Percentiles rank a stretch among this genome's conserved stretches.
Evolutionary conservation across 2,797 vertebrate genomes (phyloP).

Genomic region (Bufotes viridis): DNA sequence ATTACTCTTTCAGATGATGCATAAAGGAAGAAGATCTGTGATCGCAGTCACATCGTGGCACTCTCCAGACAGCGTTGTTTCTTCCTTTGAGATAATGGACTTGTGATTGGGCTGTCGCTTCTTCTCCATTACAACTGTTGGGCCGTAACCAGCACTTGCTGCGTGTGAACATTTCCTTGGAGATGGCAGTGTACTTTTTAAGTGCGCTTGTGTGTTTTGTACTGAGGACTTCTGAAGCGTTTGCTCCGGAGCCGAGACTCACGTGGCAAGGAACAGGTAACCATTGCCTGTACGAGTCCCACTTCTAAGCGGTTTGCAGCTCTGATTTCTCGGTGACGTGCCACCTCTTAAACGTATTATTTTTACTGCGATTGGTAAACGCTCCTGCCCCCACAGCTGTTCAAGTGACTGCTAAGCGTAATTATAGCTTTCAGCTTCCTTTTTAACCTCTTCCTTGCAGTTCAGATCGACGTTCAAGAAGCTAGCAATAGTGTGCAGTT

Average conservation of each 20-base stretch:
- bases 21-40: constrained; percentile 19
- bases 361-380: not conserved
- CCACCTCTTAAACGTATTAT: constrained; percentile 4
- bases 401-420: not conserved
- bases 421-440: not conserved
- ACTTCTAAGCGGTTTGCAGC: not conserved
- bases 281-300: not conserved
- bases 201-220: constrained; percentile 79
- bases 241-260: constrained; percentile 87
- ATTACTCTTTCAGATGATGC: constrained; percentile 33
- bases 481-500: not conserved
- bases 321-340: not conserved
- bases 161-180: constrained; percentile 51
- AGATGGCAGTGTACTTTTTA: constrained; percentile 77
- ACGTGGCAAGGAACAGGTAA: constrained; percentile 92
- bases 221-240: constrained; percentile 77
- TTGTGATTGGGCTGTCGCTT: not conserved
- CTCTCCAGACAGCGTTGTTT: not conserved
- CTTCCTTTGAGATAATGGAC: not conserved
- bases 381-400: constrained; percentile 12
- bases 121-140: not conserved
- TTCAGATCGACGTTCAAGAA: not conserved
- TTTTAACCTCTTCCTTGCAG: not conserved
- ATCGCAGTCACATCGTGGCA: not conserved
- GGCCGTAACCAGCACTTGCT: not conserved